Base-by-base conservation (phyloP, 2,888 invertebrate genomes). In the Morpho helenor region DNA sequence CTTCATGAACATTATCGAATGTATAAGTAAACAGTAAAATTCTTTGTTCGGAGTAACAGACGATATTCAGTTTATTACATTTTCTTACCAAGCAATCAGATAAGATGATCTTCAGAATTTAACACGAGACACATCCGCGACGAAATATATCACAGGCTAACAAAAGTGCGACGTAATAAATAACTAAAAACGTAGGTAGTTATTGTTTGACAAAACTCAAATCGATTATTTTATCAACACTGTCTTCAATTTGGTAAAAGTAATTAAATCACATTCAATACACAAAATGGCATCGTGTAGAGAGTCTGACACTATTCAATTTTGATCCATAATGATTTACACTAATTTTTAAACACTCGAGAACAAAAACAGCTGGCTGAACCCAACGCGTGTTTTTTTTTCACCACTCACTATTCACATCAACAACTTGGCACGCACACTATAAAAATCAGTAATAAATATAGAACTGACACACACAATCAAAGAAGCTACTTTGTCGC, bases 281-380 rank as follows among this genome's bases (percentile, higher is more conserved):
- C 76, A 79, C 76, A 72, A 81, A 82, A 79, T 77, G 75, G 78
- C 82, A 84, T 79, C 69, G 71, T 71, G 73, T 71, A 62, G 70
- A 70, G 74, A 74, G 70, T 74, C 76, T 77, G 73, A 80, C 87
- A 88, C 88, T 83, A 72, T 77, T 81, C 77, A 89, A 89, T 89
- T 89, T 89, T 82, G 88, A 86, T 79, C 79, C 84, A 82, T 81
- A 76, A 69, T 80, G 78, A 83, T 79, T 81, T 82, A 70, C 75
- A 77, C 75, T 68, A 71, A 80, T 80, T 80, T 82, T 76, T 73
- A 78, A 82, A 81, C 77, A 74, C 78, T 79, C 66, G 9, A 67
- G 75, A 77, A 71, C 73, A 79, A 85, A 88, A 89, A 89, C 89
- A 89, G 89, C 89, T 89, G 89, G 86, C 80, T 75, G 75, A 72